These are phyloP conservation scores for Aphodius sticticus DNA, from an alignment of 2,888 invertebrate genomes.

Conservation along the genomic window DNA sequence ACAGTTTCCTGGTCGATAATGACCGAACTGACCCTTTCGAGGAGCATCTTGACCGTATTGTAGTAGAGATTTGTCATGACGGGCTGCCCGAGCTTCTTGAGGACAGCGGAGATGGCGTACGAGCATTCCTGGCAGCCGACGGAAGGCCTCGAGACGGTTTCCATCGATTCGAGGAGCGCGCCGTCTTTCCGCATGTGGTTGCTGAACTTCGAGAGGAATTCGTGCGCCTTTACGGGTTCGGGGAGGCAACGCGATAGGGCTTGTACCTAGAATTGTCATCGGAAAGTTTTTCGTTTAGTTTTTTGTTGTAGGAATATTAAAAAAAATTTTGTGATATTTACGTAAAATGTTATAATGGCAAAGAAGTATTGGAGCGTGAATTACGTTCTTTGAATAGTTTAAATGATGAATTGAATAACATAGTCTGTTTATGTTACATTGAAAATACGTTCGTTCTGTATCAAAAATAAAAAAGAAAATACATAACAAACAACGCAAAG, in stretches of 20 bases:
- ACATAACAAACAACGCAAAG: no score
- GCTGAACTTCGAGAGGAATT: constrained; percentile 86
- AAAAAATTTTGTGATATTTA: no score
- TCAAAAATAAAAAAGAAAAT: no score
- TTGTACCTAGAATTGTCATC: constrained; percentile 63
- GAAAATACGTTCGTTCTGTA: no score
- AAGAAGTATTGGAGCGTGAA: no score
- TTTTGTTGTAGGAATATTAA: neutral
- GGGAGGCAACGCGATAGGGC: constrained; percentile 85
- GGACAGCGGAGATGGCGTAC: constrained; percentile 84
- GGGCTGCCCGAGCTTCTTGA: constrained; percentile 93
- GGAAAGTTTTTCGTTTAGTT: neutral
- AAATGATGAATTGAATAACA: no score
- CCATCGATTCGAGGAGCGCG: constrained; percentile 79
- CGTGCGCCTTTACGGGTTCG: constrained; percentile 90
- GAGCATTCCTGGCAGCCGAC: constrained; percentile 95
- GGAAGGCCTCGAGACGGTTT: constrained; percentile 85
- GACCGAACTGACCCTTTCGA: constrained; percentile 94
- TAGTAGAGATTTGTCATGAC: constrained; percentile 96
- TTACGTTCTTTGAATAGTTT: no score
- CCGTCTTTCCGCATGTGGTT: constrained; percentile 78
- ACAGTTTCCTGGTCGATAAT: constrained; percentile 94
- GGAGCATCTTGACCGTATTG: constrained; percentile 93
- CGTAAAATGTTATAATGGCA: no score
- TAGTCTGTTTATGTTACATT: no score